Percentiles rank a stretch among this genome's conserved stretches.
These are phyloP conservation scores for Andrena camellia DNA, from an alignment of 2,888 invertebrate species.

Conservation along the genomic window DNA sequence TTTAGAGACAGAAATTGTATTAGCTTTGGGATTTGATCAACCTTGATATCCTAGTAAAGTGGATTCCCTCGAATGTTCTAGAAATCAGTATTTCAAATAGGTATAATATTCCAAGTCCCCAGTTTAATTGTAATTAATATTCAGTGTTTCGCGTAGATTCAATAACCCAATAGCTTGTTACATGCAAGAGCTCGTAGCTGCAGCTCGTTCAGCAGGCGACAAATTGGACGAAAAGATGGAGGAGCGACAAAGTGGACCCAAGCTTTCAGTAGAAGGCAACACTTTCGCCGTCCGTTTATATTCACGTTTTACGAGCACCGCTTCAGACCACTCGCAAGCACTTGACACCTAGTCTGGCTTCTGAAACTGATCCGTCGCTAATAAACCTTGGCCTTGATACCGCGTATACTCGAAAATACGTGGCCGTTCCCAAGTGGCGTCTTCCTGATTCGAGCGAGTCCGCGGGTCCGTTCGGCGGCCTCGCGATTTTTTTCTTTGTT, in stretches of 20 bases:
- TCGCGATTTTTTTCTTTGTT: constrained; percentile 63
- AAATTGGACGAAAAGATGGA: constrained; percentile 6
- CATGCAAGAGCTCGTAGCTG: not conserved
- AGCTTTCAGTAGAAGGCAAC: constrained; percentile 36
- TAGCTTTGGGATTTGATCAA: too few species aligned
- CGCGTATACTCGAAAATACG: constrained; percentile 18
- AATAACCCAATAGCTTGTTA: not conserved
- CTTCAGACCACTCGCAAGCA: constrained; percentile 52
- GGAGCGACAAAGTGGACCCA: constrained; percentile 19
- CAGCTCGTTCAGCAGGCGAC: constrained; percentile 1
- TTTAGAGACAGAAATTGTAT: too few species aligned
- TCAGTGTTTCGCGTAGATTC: not conserved
- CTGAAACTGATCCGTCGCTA: constrained; percentile 57
- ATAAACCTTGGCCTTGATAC: constrained; percentile 58
- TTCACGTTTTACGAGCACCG: constrained; percentile 61
- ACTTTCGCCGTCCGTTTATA: constrained; percentile 59
- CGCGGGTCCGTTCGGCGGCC: constrained; percentile 37
- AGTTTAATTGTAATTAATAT: too few species aligned
- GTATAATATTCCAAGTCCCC: too few species aligned
- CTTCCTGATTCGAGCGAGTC: constrained; percentile 32
- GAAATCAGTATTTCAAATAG: too few species aligned
- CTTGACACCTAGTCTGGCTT: constrained; percentile 56
- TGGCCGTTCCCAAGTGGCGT: constrained; percentile 4
- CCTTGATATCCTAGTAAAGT: too few species aligned
- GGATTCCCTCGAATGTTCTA: too few species aligned